A percentile compares a stretch with the other conserved stretches of the same genome.
phyloP scores from a whole-genome alignment of 2,888 invertebrate species.

The Cerceris ruficornis region DNA sequence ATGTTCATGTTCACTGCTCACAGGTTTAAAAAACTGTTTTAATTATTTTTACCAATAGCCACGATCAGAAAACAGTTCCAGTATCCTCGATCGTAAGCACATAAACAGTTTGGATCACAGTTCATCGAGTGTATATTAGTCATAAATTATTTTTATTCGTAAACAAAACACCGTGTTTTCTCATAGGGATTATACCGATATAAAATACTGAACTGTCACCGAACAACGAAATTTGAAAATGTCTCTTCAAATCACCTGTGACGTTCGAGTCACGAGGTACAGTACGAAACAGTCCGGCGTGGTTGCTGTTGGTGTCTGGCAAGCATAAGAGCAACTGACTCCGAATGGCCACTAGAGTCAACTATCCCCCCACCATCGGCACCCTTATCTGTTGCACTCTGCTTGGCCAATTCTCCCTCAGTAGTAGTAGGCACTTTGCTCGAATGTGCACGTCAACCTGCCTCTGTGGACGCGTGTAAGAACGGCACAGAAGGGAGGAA shows the following conservation, averaged over 20 bases:
- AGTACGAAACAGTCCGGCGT: constrained; percentile 42
- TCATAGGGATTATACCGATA: too few relatives aligned
- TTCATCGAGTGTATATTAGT: background rate
- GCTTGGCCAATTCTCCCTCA: constrained; percentile 69
- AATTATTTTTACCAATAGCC: too few relatives aligned
- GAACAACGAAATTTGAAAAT: background rate
- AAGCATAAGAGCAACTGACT: constrained; percentile 80
- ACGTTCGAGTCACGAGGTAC: constrained; percentile 55
- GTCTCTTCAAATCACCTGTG: constrained; percentile 24
- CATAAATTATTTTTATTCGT: background rate
- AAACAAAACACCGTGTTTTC: background rate
- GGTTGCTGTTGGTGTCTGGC: constrained; percentile 74
- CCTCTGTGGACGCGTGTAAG: constrained; percentile 14
- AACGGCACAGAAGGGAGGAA: constrained; percentile 48
- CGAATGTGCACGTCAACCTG: constrained; percentile 21
- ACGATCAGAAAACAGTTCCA: too few relatives aligned
- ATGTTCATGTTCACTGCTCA: too few relatives aligned
- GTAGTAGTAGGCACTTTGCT: constrained; percentile 47
- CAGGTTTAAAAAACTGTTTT: too few relatives aligned
- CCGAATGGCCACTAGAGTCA: constrained; percentile 73
- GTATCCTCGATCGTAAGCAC: background rate
- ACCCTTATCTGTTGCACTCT: constrained; percentile 77
- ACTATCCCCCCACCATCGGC: constrained; percentile 73
- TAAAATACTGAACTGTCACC: background rate
- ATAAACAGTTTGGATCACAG: background rate